Evolutionary conservation across 2,113 vertebrate genomes (phyloP).

Genomic region (Salminus brasiliensis): DNA sequence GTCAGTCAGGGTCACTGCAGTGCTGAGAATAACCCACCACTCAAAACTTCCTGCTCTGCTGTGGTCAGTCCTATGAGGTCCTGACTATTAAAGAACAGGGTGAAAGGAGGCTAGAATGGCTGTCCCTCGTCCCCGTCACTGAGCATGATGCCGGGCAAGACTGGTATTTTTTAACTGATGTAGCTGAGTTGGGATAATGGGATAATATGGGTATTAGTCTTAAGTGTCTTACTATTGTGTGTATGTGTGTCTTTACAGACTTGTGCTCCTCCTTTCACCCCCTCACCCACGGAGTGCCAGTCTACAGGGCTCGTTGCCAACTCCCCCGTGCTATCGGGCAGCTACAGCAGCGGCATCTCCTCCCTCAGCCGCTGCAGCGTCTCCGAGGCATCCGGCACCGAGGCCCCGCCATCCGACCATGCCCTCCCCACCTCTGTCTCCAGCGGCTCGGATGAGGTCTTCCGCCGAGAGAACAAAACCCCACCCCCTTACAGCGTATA

Average conservation of each 20-base stretch:
- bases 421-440: slow-evolving; percentile 75
- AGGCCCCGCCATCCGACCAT: slow-evolving; percentile 79
- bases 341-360: slow-evolving; percentile 97
- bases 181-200: too few species aligned
- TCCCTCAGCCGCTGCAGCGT: slow-evolving; percentile 95
- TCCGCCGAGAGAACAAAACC: slow-evolving; percentile 90
- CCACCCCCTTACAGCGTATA: slow-evolving; percentile 94
- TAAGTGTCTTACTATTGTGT: background rate
- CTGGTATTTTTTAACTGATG: too few species aligned
- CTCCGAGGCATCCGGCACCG: slow-evolving; percentile 92
- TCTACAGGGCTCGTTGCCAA: slow-evolving; percentile 87
- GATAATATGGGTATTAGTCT: too few species aligned
- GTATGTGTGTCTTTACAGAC: slow-evolving; percentile 71
- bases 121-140: too few species aligned
- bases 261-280: slow-evolving; percentile 86
- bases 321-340: slow-evolving; percentile 91
- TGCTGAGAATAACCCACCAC: too few species aligned
- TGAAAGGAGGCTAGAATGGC: too few species aligned
- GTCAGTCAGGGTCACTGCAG: too few species aligned
- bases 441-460: slow-evolving; percentile 83
- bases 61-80: too few species aligned
- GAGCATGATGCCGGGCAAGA: too few species aligned
- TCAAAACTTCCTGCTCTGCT: too few species aligned
- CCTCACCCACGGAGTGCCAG: slow-evolving; percentile 93
- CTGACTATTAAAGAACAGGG: too few species aligned